Conservation (phyloP, 2,113 vertebrate species). For the Sarotherodon lohbergeri region DNA sequence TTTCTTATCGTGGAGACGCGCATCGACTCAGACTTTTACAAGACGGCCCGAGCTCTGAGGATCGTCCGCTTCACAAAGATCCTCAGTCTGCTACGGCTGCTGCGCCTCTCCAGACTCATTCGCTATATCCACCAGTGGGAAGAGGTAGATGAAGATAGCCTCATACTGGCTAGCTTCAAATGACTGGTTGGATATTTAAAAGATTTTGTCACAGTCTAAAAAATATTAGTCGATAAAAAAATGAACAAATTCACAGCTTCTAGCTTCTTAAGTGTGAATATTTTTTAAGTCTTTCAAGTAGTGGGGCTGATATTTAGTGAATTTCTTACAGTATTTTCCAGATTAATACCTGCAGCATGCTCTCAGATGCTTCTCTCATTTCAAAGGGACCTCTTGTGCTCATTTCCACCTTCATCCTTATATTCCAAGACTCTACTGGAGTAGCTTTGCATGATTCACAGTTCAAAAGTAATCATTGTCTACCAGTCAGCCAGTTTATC, state of each 20-base stretch:
- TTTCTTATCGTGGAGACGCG: slow-evolving; percentile 98
- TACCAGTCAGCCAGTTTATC: background rate
- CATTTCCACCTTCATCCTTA: background rate
- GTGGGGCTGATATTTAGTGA: background rate
- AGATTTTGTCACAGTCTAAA: background rate
- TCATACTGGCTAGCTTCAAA: background rate
- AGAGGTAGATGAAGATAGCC: slow-evolving; percentile 79
- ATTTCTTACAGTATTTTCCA: background rate
- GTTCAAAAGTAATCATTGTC: background rate
- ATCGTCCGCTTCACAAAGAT: slow-evolving; percentile 99
- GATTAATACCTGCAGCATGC: background rate
- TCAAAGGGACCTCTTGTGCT: background rate
- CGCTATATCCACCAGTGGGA: slow-evolving; percentile 99
- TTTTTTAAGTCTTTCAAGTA: background rate
- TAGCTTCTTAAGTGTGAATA: background rate
- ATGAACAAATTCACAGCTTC: background rate
- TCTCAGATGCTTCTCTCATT: background rate
- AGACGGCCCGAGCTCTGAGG: slow-evolving; percentile 91
- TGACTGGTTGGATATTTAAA: background rate
- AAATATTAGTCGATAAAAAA: background rate
- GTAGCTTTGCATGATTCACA: background rate
- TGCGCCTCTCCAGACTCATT: slow-evolving; percentile 93
- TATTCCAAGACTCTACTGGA: background rate
- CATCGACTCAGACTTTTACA: slow-evolving; percentile 97
- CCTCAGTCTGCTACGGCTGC: slow-evolving; percentile 89